Conservation (phyloP, 2,113 vertebrate species). For the Felis catus region F.catus_Fca126_mat1.0 CM031416.1:91638501-91639000, state of each 20-base stretch:
- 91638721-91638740: neutral
- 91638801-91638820: neutral
- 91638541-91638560: neutral
- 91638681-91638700: neutral
- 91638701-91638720: constrained; percentile 45
- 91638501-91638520: neutral
- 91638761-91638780: neutral
- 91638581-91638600: neutral
- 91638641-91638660: neutral
- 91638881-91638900: constrained; percentile 43
- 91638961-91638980: constrained; percentile 45
- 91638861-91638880: neutral
- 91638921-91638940: constrained; percentile 45
- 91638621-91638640: neutral
- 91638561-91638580: neutral
- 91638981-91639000: constrained; percentile 50
- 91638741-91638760: neutral
- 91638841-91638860: neutral
- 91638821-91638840: neutral
- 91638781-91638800: neutral
- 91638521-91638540: neutral
- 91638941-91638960: neutral
- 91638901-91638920: neutral
- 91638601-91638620: neutral
- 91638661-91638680: neutral